These are phyloP conservation scores for Catamblyrhynchus diadema DNA, from an alignment of 2,797 vertebrate genomes.

Conservation along the genomic window DNA sequence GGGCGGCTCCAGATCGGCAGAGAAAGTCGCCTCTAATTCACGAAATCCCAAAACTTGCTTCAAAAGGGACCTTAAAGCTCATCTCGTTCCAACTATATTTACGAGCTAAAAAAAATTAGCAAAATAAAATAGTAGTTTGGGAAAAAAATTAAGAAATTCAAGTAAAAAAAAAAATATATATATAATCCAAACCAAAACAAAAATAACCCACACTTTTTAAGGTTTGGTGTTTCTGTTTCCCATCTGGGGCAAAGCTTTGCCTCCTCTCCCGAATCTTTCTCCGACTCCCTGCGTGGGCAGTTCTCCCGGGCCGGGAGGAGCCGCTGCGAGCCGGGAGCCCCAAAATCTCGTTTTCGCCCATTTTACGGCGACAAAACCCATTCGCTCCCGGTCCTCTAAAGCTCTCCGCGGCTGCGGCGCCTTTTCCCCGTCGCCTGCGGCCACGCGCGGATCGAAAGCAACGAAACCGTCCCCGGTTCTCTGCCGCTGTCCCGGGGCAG, in stretches of 20 bases:
- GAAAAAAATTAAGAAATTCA: too few species aligned
- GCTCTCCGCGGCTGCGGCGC: background rate
- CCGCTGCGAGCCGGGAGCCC: background rate
- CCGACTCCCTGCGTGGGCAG: background rate
- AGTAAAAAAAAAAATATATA: background rate
- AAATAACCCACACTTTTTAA: fast-evolving
- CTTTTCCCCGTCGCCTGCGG: background rate
- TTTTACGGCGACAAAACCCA: background rate
- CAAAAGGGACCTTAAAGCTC: background rate
- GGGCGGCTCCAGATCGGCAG: background rate
- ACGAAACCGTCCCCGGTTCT: background rate
- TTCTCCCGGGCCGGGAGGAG: background rate
- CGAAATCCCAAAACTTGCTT: background rate
- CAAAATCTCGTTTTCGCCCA: background rate
- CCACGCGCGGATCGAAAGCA: background rate
- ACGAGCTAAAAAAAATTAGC: background rate
- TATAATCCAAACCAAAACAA: background rate
- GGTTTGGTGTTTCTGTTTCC: background rate
- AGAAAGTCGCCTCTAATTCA: background rate
- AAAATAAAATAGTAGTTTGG: background rate
- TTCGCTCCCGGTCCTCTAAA: background rate
- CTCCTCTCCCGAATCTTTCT: background rate
- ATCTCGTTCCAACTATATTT: background rate
- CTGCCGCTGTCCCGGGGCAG: background rate
- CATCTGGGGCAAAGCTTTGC: background rate